These are phyloP conservation scores for Oryzias curvinotus DNA, from an alignment of 2,113 vertebrate genomes.

Conservation along the genomic window DNA sequence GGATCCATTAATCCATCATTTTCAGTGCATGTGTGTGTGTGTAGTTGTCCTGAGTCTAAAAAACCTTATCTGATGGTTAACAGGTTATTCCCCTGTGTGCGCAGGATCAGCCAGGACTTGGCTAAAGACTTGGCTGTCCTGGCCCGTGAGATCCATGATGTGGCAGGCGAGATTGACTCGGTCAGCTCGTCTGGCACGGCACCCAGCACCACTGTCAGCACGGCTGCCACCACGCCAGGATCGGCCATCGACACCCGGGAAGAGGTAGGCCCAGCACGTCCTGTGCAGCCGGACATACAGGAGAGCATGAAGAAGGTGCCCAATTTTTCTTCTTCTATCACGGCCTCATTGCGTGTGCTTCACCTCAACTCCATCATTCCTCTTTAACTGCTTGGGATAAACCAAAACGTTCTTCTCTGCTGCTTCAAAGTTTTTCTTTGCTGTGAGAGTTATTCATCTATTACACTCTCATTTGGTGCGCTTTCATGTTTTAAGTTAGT, in stretches of 20 bases:
- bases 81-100: slow-evolving; percentile 86
- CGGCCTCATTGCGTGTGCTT: slow-evolving; percentile 36
- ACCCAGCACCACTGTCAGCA: slow-evolving; percentile 99
- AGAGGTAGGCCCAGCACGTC: slow-evolving; percentile 92
- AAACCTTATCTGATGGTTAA: slow-evolving; percentile 76
- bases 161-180: slow-evolving; percentile 98
- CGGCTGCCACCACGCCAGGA: slow-evolving; percentile 97
- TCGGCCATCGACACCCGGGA: slow-evolving; percentile 99
- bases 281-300: slow-evolving; percentile 76
- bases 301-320: slow-evolving; percentile 92
- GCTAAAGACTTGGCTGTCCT: slow-evolving; percentile 93
- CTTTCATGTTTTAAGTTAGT: slow-evolving; percentile 9
- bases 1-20: slow-evolving; percentile 35
- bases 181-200: slow-evolving; percentile 99
- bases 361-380: slow-evolving; percentile 49
- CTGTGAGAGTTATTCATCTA: slow-evolving; percentile 21
- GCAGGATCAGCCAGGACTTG: slow-evolving; percentile 98
- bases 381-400: slow-evolving; percentile 23
- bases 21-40: slow-evolving; percentile 36
- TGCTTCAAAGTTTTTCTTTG: slow-evolving; percentile 28
- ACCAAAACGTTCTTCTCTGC: background rate
- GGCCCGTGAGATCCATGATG: slow-evolving; percentile 98
- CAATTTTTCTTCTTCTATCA: slow-evolving; percentile 82
- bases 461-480: background rate
- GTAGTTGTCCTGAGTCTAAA: slow-evolving; percentile 59